Evolutionary conservation across 2,888 invertebrate species (phyloP).

Genomic region (Itoplectis maculator): DNA sequence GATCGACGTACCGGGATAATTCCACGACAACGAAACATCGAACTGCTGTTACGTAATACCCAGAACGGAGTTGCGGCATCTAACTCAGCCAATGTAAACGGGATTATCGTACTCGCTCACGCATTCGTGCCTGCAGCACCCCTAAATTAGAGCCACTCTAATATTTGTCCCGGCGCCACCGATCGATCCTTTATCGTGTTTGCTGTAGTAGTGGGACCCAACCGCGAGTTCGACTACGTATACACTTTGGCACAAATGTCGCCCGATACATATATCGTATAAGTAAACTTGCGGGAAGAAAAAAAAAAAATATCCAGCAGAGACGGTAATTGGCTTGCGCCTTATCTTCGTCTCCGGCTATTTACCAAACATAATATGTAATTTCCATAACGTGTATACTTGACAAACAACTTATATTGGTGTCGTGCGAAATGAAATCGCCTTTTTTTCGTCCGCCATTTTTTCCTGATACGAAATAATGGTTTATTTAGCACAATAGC

Average conservation of each 20-base stretch:
- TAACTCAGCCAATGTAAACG: constrained; percentile 48
- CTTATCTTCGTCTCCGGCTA: not conserved
- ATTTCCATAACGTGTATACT: constrained; percentile 38
- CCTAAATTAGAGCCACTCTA: constrained; percentile 62
- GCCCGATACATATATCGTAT: constrained; percentile 42
- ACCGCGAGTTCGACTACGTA: constrained; percentile 34
- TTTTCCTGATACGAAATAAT: too few species aligned
- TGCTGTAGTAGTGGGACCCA: constrained; percentile 52
- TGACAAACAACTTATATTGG: not conserved
- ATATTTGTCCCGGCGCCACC: constrained; percentile 53
- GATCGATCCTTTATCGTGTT: constrained; percentile 56
- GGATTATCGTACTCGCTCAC: constrained; percentile 55
- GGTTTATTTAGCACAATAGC: not conserved
- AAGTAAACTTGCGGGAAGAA: constrained; percentile 39
- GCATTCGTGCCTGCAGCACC: constrained; percentile 53
- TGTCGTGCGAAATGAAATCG: not conserved
- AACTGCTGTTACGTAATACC: constrained; percentile 8
- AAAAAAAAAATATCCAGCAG: constrained; percentile 52
- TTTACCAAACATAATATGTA: constrained; percentile 36
- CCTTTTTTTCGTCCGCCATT: too few species aligned
- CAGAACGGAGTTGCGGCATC: constrained; percentile 21
- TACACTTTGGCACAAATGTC: constrained; percentile 46
- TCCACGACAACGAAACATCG: not conserved
- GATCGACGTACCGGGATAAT: not conserved
- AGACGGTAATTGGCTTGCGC: not conserved